Percentiles rank a stretch among this genome's conserved stretches.
Evolutionary conservation across 2,113 vertebrate genomes (phyloP).

Genomic region (Elanoides forficatus): DNA sequence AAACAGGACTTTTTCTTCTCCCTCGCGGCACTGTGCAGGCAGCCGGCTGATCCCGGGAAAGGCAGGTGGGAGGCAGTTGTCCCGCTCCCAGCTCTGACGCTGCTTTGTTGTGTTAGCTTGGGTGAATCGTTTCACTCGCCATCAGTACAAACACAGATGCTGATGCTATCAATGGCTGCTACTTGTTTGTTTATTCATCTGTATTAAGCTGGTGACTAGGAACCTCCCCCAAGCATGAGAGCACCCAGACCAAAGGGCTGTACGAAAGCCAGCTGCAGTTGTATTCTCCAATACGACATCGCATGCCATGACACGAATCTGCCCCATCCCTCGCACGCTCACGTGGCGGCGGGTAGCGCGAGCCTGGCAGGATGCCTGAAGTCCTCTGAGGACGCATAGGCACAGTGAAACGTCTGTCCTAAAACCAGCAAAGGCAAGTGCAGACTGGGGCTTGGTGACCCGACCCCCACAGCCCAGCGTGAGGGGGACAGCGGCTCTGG

Average conservation of each 20-base stretch:
- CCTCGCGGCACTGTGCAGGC: not conserved
- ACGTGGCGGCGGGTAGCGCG: rapidly evolving
- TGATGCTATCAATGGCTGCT: not conserved
- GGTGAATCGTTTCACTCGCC: not conserved
- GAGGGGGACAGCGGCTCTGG: not conserved
- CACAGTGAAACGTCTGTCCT: not conserved
- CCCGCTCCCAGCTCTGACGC: not conserved
- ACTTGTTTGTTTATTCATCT: conserved; percentile 10
- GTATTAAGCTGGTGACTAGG: not conserved
- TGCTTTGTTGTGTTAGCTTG: not conserved
- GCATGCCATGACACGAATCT: rapidly evolving
- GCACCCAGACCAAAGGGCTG: not conserved
- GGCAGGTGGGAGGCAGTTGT: not conserved
- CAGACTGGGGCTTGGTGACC: not conserved
- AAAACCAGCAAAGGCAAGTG: not conserved
- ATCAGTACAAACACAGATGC: not conserved
- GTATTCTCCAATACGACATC: rapidly evolving
- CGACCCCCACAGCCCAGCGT: rapidly evolving
- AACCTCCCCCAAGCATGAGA: not conserved
- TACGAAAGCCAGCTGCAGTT: not conserved
- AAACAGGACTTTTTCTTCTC: not conserved
- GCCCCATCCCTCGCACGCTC: not conserved
- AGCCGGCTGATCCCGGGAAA: not conserved
- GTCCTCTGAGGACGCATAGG: rapidly evolving
- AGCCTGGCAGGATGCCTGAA: not conserved